These are phyloP conservation scores for Ailuropoda melanoleuca DNA, from an alignment of 2,113 vertebrate species.

Conservation along the genomic window DNA sequence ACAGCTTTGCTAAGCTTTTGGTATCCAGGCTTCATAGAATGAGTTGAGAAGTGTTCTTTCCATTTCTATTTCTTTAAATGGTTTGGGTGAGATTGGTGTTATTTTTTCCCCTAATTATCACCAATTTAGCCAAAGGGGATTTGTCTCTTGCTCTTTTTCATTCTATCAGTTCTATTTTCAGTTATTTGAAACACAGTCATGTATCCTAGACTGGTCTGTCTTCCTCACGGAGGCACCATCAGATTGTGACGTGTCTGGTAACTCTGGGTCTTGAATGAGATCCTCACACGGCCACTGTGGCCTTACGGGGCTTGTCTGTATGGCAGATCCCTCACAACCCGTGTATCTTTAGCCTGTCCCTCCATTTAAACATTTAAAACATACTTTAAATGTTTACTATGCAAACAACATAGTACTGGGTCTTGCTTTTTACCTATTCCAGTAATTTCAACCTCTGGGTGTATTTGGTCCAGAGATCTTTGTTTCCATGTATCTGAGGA, in stretches of 20 bases:
- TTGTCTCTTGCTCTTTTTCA: neutral
- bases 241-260: neutral
- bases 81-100: neutral
- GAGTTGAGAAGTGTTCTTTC: neutral
- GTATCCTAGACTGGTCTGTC: neutral
- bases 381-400: too few relatives aligned
- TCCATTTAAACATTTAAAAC: too few relatives aligned
- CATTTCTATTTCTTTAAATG: neutral
- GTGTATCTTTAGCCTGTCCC: neutral
- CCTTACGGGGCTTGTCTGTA: rapidly evolving
- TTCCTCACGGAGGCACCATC: neutral
- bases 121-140: neutral
- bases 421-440: neutral
- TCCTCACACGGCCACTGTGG: too few relatives aligned
- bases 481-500: neutral
- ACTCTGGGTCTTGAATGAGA: neutral
- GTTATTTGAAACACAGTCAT: neutral
- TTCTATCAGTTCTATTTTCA: neutral
- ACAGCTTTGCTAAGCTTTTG: neutral
- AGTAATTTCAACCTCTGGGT: neutral
- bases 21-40: neutral
- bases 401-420: rapidly evolving
- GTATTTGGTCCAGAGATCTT: neutral
- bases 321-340: rapidly evolving
- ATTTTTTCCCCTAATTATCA: neutral